Evolutionary conservation across 1,140 invertebrate species (phyloP), one percentile per base, ranked within the genome.

Genomic region (Magallana gigas): DNA sequence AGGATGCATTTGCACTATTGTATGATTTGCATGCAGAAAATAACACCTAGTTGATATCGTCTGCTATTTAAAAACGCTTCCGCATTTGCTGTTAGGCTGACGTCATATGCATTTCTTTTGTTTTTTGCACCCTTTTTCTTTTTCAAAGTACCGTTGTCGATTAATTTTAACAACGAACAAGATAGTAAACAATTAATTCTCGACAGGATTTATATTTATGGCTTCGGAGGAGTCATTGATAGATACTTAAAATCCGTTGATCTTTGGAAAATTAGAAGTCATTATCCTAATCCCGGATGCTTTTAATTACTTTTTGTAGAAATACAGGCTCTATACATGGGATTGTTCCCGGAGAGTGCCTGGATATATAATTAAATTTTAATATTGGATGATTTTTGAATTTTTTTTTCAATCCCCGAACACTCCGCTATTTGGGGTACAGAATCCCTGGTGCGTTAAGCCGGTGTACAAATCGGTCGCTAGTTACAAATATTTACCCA

Each of bases 51-150:
- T 16, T 64, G 16, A 18, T 64, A 7, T 64, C 18, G 60, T 64
- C 60, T 64, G 60, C 60, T 62, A 6, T 71, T 29, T 71, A 29
- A 29, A 29, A 23, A 76, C 29, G 68, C 68, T 23, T 76, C 23
- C 23, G 68, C 12, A 9, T 11, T 68, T 12, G 23, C 68, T 29
- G 68, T 11, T 76, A 29, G 0, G 23, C 7, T 76, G 68, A 76
- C 68, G 68, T 76, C 68, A 76, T 76, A 18, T 48, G 68, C 68
- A 12, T 76, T 76, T 29, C 68, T 76, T 76, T 36, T 71, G 60
- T 62, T 11, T 62, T 62, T 62, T 62, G 60, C 60, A 62, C 60
- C 60, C 36, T 62, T 62, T 76, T 8, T 29, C 36, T 48, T 48
- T 76, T 76, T 36, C 12, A 29, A 29, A 76, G 8, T 9, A 76